A percentile compares a stretch with the other conserved stretches of the same genome.
These are phyloP conservation scores for Cancer borealis DNA, from an alignment of 2,888 invertebrate species.

Conservation along the genomic window DNA sequence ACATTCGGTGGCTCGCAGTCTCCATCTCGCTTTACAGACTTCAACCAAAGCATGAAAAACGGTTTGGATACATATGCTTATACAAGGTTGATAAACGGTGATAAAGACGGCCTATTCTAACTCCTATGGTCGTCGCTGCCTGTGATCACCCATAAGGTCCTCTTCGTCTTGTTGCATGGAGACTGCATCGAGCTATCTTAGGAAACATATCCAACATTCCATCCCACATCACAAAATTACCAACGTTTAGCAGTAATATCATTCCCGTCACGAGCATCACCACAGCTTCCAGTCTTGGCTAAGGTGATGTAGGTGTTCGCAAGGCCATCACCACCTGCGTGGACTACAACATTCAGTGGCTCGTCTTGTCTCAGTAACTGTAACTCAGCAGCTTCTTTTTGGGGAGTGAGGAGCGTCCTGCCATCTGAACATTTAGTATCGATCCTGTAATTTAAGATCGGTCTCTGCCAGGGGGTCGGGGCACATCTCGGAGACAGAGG, in stretches of 20 bases:
- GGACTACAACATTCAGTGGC: neutral
- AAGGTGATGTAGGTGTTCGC: neutral
- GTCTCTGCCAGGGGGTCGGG: neutral
- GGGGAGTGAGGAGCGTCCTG: neutral
- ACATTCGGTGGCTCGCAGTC: neutral
- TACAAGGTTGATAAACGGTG: neutral
- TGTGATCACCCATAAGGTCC: neutral
- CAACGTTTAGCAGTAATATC: neutral
- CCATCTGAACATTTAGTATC: neutral
- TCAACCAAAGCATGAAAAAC: neutral
- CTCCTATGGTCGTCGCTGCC: neutral
- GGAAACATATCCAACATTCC: neutral
- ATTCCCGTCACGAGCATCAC: neutral
- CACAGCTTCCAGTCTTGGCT: neutral
- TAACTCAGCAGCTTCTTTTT: neutral
- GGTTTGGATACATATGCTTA: neutral
- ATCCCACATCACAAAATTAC: neutral
- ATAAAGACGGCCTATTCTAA: neutral
- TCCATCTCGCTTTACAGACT: neutral
- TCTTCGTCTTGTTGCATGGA: neutral
- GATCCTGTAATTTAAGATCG: neutral
- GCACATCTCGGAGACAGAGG: neutral
- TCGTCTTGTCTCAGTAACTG: neutral
- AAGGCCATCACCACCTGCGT: neutral
- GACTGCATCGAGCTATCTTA: neutral